Base-by-base conservation (phyloP, 2,113 vertebrate species). In the Carassius auratus region DNA sequence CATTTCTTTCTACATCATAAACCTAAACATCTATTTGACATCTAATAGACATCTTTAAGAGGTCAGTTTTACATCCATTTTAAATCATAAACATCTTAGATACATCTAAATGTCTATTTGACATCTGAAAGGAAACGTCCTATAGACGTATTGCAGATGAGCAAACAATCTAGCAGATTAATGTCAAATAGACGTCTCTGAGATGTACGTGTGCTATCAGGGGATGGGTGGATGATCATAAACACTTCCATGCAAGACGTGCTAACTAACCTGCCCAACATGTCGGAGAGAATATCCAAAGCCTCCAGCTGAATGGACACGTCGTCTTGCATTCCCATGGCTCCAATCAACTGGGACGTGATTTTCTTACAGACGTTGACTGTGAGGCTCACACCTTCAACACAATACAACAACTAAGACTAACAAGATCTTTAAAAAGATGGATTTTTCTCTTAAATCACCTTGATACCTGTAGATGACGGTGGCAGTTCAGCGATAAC, bases 201-300 rank as follows among this genome's bases (percentile, higher is more conserved):
- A 8, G 42, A 42, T 42, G 42, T 42, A 42, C 1, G 38, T 42
- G 38, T 42, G 38, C 38, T 42, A 42, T 42, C 38, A 42, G 7
- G 38, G 38, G 4, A 42, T 42, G 38, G 38, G 7, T 42, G 42
- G 42, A 45, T 45, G 42, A 2, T 10, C 42, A 45, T 45, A 45
- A 45, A 45, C 42, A 45, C 42, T 45, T 45, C 8, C 8, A 59
- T 15, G 42, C 45, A 76, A 68, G 64, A 33, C 23, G 21, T 13
- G 19, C 9, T 4, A 21, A 80, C 83, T 62, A 92, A 99, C 98
- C 97, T 97, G 95, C 96, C 97, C 91, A 99, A 92, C 97, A 99
- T 98, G 91, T 99, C 97, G 0, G 97, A 97, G 89, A 99, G 94
- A 91, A 99, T 99, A 92, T 99, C 97, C 90, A 99, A 93, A 23